These are phyloP conservation scores for Pilophorus perplexus DNA, from an alignment of 2,888 invertebrate genomes.

Conservation along the genomic window DNA sequence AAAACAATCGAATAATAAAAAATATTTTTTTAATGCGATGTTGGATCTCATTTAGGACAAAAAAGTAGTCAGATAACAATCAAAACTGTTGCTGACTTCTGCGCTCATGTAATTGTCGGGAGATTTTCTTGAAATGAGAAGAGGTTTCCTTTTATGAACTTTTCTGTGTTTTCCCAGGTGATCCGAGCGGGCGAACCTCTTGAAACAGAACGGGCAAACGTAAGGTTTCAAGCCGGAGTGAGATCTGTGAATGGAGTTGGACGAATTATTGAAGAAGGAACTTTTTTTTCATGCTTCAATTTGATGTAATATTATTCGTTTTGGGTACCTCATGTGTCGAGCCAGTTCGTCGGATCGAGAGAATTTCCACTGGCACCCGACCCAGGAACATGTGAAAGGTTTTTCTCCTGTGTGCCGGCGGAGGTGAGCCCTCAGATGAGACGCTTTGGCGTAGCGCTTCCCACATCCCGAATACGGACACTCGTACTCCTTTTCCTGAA, in stretches of 20 bases:
- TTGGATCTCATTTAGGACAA: too few species aligned
- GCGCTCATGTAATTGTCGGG: too few species aligned
- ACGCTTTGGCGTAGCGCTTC: slow-evolving; percentile 84
- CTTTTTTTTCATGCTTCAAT: background rate
- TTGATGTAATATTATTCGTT: background rate
- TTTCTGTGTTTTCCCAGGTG: slow-evolving; percentile 90
- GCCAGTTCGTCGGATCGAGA: slow-evolving; percentile 92
- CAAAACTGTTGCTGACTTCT: too few species aligned
- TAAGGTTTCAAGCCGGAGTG: slow-evolving; percentile 95
- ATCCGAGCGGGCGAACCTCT: slow-evolving; percentile 89
- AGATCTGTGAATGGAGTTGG: slow-evolving; percentile 63
- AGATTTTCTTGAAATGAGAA: background rate
- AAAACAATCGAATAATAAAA: too few species aligned
- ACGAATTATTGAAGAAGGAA: slow-evolving; percentile 1
- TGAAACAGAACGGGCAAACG: slow-evolving; percentile 80
- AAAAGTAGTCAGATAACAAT: too few species aligned
- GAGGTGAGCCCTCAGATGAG: slow-evolving; percentile 84
- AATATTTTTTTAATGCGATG: too few species aligned
- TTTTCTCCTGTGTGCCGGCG: slow-evolving; percentile 80
- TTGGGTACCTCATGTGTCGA: slow-evolving; percentile 60
- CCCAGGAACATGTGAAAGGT: slow-evolving; percentile 71
- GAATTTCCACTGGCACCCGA: slow-evolving; percentile 87
- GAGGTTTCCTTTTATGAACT: slow-evolving; percentile 58
- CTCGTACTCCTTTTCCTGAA: slow-evolving; percentile 61
- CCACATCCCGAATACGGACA: slow-evolving; percentile 70